These are phyloP conservation scores for Myocastor coypus DNA, from an alignment of 2,113 vertebrate species.

Conservation along the genomic window DNA sequence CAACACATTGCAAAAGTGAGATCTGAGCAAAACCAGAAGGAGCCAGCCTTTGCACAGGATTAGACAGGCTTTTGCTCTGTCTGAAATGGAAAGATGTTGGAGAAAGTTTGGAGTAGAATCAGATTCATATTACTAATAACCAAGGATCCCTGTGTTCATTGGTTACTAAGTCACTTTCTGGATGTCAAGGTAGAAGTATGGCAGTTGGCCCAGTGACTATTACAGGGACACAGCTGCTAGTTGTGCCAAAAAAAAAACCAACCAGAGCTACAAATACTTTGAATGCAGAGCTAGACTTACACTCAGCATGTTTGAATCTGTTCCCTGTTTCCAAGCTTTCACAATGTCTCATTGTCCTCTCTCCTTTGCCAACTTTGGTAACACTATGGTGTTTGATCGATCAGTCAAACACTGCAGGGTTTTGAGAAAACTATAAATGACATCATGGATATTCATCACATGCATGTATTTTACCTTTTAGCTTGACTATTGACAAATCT, in stretches of 20 bases:
- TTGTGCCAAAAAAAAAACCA: neutral
- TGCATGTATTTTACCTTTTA: neutral
- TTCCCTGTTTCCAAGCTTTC: neutral
- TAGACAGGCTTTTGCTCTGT: neutral
- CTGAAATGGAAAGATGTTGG: neutral
- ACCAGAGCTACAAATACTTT: neutral
- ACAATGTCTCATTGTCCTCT: neutral
- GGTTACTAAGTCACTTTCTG: neutral
- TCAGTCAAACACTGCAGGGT: neutral
- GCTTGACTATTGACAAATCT: neutral
- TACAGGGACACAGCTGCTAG: neutral
- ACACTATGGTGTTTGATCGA: neutral
- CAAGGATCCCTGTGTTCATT: neutral
- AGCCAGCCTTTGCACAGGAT: neutral
- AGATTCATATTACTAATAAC: neutral
- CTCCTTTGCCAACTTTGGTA: neutral
- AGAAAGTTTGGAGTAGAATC: neutral
- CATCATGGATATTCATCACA: neutral
- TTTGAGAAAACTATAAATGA: conserved; percentile 24
- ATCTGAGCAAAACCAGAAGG: neutral
- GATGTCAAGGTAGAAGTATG: neutral
- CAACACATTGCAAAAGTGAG: neutral
- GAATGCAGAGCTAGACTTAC: neutral
- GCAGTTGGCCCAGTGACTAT: neutral
- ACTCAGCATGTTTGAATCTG: neutral